Evolutionary conservation across 2,888 invertebrate genomes (phyloP).

Genomic region (Orthosia incerta): DNA sequence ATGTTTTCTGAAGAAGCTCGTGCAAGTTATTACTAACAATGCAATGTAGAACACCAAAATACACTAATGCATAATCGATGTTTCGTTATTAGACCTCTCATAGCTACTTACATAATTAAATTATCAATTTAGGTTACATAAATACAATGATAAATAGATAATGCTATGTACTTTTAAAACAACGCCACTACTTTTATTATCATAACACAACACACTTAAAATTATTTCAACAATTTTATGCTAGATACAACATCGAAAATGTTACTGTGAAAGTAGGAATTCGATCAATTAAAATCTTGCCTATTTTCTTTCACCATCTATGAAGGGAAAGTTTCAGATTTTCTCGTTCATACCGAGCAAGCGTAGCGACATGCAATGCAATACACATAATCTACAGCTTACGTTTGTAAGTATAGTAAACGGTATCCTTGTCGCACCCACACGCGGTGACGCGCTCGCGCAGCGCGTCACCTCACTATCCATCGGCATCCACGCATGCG

Average conservation of each 20-base stretch:
- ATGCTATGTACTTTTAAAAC: constrained; percentile 45
- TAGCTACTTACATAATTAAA: constrained; percentile 29
- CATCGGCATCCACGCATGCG: constrained; percentile 63
- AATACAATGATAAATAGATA: constrained; percentile 29
- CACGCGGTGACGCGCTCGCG: constrained; percentile 68
- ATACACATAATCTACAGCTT: constrained; percentile 60
- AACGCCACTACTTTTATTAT: constrained; percentile 25
- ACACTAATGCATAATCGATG: neutral
- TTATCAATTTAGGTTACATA: constrained; percentile 44
- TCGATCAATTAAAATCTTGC: constrained; percentile 32
- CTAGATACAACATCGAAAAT: constrained; percentile 5
- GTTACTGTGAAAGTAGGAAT: constrained; percentile 52
- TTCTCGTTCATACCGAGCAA: constrained; percentile 61
- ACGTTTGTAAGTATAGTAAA: constrained; percentile 64
- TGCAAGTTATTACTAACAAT: neutral
- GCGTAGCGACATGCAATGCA: constrained; percentile 62
- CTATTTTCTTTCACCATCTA: constrained; percentile 53
- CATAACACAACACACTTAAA: constrained; percentile 18
- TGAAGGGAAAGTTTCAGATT: constrained; percentile 65
- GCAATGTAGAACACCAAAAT: neutral
- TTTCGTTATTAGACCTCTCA: neutral
- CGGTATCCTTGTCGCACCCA: constrained; percentile 77
- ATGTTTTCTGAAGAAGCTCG: neutral
- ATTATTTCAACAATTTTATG: neutral
- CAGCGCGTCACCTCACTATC: constrained; percentile 67